A percentile compares a stretch with the other conserved stretches of the same genome.
Evolutionary conservation across 2,888 invertebrate species (phyloP).

Genomic region (Dasysyrphus tricinctus): DNA sequence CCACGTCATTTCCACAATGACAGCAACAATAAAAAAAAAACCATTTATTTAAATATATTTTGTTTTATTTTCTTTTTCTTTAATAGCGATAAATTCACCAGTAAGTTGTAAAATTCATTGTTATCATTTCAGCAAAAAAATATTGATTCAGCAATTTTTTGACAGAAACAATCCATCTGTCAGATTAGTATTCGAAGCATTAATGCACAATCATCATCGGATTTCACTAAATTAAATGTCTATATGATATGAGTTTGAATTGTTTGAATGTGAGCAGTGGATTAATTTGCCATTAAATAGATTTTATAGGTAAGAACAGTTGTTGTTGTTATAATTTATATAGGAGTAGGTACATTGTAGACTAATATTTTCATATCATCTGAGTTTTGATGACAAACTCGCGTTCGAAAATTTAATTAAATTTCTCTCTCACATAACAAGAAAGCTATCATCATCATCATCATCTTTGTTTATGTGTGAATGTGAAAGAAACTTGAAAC

Average conservation of each 20-base stretch:
- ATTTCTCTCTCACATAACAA: slow-evolving; percentile 53
- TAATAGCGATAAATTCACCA: background rate
- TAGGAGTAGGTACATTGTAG: background rate
- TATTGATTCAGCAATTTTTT: background rate
- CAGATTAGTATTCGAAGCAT: background rate
- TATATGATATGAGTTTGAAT: background rate
- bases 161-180: slow-evolving; percentile 15
- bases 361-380: background rate
- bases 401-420: slow-evolving; percentile 64
- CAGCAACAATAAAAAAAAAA: background rate
- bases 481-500: slow-evolving; percentile 14
- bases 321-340: background rate
- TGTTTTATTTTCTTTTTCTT: background rate
- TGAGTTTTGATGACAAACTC: slow-evolving; percentile 10
- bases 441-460: slow-evolving; percentile 20
- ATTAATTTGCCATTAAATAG: slow-evolving; percentile 27
- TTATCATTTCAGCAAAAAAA: slow-evolving; percentile 13
- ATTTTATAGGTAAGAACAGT: slow-evolving; percentile 3
- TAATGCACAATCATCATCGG: background rate
- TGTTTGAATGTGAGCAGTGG: background rate
- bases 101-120: slow-evolving; percentile 1
- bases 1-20: background rate
- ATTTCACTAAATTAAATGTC: background rate
- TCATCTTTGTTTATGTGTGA: slow-evolving; percentile 8
- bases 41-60: background rate